Conservation (phyloP, 2,888 invertebrate species). For the Melikaiella ostensackeni region DNA sequence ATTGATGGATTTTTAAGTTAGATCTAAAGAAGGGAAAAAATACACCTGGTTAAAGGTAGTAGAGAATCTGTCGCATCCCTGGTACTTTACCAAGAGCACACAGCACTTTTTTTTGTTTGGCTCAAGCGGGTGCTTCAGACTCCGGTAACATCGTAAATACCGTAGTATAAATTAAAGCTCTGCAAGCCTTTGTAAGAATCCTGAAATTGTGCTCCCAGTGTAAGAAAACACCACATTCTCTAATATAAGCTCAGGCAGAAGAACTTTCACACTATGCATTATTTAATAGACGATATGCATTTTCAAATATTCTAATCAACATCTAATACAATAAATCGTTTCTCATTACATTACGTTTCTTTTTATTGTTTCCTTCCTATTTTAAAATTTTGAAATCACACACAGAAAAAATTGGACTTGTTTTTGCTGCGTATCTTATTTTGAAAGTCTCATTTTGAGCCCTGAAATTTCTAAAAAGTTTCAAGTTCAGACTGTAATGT, state of each 20-base stretch:
- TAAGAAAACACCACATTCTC: background rate
- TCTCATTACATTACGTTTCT: too few species aligned
- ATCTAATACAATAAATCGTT: too few species aligned
- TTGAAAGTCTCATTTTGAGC: too few species aligned
- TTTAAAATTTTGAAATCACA: too few species aligned
- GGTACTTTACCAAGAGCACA: slow-evolving; percentile 36
- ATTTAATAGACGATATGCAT: too few species aligned
- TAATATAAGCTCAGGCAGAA: background rate
- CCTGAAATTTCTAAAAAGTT: too few species aligned
- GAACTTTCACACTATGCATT: background rate
- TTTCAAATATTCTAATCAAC: too few species aligned
- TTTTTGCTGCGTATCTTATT: too few species aligned
- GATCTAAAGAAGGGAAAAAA: background rate
- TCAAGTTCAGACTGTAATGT: too few species aligned
- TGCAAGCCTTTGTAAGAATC: slow-evolving; percentile 38
- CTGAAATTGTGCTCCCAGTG: background rate
- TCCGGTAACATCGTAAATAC: slow-evolving; percentile 47
- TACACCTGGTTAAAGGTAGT: background rate
- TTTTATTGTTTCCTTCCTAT: too few species aligned
- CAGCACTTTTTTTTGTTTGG: slow-evolving; percentile 45
- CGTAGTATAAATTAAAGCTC: slow-evolving; percentile 48
- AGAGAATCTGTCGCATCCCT: background rate
- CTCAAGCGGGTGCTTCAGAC: slow-evolving; percentile 48
- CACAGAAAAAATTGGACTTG: too few species aligned
- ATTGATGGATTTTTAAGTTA: slow-evolving; percentile 5